Conservation (phyloP, 2,888 invertebrate species). For the Hypsopygia costalis region DNA sequence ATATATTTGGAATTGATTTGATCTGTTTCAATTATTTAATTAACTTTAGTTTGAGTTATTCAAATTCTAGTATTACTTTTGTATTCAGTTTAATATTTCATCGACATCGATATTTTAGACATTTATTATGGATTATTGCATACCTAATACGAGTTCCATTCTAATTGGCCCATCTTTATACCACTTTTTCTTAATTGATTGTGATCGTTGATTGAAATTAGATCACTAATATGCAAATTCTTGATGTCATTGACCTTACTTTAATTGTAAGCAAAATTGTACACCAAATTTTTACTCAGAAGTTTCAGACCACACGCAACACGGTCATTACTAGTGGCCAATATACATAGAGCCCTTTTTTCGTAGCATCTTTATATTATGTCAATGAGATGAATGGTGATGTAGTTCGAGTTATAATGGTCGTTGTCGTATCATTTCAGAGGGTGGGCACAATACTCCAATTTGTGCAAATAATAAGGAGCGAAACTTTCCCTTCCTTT, state of each 20-base stretch:
- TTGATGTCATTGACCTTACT: conserved; percentile 32
- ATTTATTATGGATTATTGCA: conserved; percentile 38
- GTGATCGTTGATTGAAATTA: conserved; percentile 39
- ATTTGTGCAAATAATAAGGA: conserved; percentile 42
- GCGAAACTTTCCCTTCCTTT: conserved; percentile 42
- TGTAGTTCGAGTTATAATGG: conserved; percentile 34
- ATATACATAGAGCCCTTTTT: conserved; percentile 31
- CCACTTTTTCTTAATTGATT: conserved; percentile 38
- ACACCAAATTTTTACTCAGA: conserved; percentile 40
- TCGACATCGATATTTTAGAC: conserved; percentile 39
- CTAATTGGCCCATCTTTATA: conserved; percentile 45
- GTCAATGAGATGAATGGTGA: conserved; percentile 19
- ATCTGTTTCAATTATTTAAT: no score
- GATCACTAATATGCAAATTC: conserved; percentile 44
- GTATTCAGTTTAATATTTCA: conserved; percentile 32
- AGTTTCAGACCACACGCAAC: conserved; percentile 55
- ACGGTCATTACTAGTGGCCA: conserved; percentile 47
- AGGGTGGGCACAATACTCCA: conserved; percentile 49
- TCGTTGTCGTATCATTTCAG: conserved; percentile 35
- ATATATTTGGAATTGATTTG: no score
- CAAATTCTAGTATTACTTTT: no score
- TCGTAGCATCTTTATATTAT: conserved; percentile 27
- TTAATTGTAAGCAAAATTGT: conserved; percentile 43
- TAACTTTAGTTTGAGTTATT: no score
- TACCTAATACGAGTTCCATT: conserved; percentile 36